A percentile compares a stretch with the other conserved stretches of the same genome.
Conservation (phyloP, 2,113 vertebrate species). For the Phainopepla nitens region DNA sequence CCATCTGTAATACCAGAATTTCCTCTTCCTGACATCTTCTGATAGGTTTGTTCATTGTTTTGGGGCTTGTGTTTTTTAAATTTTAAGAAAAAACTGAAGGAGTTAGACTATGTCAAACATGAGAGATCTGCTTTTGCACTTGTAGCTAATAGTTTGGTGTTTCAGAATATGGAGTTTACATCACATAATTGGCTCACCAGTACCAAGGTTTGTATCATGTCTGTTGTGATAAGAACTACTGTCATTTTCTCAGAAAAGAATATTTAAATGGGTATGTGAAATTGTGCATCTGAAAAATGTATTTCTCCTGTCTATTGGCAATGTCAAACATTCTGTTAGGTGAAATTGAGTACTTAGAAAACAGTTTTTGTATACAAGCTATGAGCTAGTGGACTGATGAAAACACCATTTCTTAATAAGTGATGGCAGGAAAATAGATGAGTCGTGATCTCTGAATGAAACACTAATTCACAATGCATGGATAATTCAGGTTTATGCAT, state of each 20-base stretch:
- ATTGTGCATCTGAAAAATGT: not conserved
- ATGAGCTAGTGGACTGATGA: not conserved
- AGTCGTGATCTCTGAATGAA: not conserved
- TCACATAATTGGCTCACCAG: not conserved
- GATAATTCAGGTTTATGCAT: not conserved
- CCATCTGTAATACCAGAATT: conserved; percentile 34
- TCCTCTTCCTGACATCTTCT: not conserved
- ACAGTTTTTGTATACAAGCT: not conserved
- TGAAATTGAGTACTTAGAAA: not conserved
- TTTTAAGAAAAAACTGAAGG: conserved; percentile 23
- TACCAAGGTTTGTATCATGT: not conserved
- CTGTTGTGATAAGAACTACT: conserved; percentile 41
- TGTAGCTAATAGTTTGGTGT: conserved; percentile 6
- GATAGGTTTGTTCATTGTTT: not conserved
- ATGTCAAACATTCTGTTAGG: not conserved
- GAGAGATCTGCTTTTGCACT: conserved; percentile 54
- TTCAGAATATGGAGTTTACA: not conserved
- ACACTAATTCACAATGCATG: not conserved
- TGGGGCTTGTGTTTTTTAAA: not conserved
- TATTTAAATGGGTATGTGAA: conserved; percentile 41
- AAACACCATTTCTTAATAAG: not conserved
- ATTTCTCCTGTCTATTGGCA: not conserved
- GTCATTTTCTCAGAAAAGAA: conserved; percentile 30
- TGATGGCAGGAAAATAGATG: not conserved
- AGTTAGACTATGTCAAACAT: conserved; percentile 15